Percentiles rank a stretch among this genome's conserved stretches.
Evolutionary conservation across 2,797 vertebrate genomes (phyloP).

Genomic region (Aulostomus chinensis): DNA sequence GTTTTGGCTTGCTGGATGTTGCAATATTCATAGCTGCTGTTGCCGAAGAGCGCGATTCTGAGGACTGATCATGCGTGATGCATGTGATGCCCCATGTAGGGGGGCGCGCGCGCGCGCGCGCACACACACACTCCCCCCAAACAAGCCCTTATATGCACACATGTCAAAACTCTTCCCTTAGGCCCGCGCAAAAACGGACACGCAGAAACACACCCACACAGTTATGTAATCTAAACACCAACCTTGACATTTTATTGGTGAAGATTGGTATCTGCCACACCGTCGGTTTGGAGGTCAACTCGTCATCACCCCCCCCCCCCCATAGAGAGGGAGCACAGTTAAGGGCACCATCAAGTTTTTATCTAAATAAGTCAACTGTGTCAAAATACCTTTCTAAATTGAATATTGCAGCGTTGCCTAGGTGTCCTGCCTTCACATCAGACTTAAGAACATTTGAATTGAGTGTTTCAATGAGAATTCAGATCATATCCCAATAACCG

Average conservation of each 20-base stretch:
- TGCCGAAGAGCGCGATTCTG: slow-evolving; percentile 25
- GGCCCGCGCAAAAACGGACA: slow-evolving; percentile 41
- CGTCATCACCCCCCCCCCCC: slow-evolving; percentile 12
- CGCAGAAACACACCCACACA: slow-evolving; percentile 31
- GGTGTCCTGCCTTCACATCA: too few relatives aligned
- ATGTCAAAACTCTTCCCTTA: slow-evolving; percentile 50
- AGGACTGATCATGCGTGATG: slow-evolving; percentile 29
- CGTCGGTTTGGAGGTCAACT: slow-evolving; percentile 47
- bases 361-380: too few relatives aligned
- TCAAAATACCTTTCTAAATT: too few relatives aligned
- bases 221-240: slow-evolving; percentile 63
- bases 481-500: too few relatives aligned
- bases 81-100: slow-evolving; percentile 6
- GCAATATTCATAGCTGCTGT: slow-evolving; percentile 22
- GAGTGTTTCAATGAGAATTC: too few relatives aligned
- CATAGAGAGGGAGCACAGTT: too few relatives aligned
- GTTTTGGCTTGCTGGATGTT: too few relatives aligned
- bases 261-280: slow-evolving; percentile 53
- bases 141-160: slow-evolving; percentile 24
- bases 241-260: slow-evolving; percentile 62
- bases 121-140: slow-evolving; percentile 8
- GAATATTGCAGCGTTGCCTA: too few relatives aligned
- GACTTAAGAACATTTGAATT: too few relatives aligned
- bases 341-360: too few relatives aligned
- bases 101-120: neutral